Evolutionary conservation across 1,140 invertebrate genomes (phyloP), one percentile per base, ranked within the genome.

Genomic region (Pogonomyrmex barbatus): DNA sequence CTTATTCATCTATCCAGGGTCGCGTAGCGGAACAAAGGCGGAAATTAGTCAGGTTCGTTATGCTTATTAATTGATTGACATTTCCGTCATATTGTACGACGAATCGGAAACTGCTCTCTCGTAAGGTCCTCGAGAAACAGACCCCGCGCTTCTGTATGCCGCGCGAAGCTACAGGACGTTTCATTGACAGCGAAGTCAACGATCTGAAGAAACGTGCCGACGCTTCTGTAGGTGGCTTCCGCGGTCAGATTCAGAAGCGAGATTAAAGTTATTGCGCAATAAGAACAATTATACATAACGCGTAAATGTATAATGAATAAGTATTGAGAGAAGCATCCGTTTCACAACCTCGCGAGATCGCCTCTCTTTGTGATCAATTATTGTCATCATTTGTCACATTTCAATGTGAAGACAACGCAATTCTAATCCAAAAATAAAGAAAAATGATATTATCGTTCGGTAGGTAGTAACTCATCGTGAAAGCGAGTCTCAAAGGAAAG

Each of bases 41-140:
- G 94, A 94, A 95, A 95, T 95, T 94, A 95, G 94, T 95, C 94
- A 95, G 94, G 93, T 95, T 93, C 91, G 94, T 94, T 94, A 93
- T 94, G 94, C 92, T 95, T 95, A 95, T 95, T 95, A 95, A 95
- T 95, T 95, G 94, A 95, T 94, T 95, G 94, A 94, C 94, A 91
- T 95, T 95, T 95, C 94, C 94, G 94, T 94, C 94, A 94, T 95
- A 94, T 94, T 94, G 91, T 92, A 92, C 90, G 90, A 91, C 92
- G 93, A 93, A 94, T 93, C 91, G 92, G 92, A 88, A 90, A 79
- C 85, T 86, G 91, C 91, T 90, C 63, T 73, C 79, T 60, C 91
- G 90, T 89, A 88, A 81, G 87, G 89, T 90, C 86, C 91, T 93
- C 92, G 92, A 93, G 91, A 89, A 50, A 56, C 68, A 30, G 4